phyloP scores from a whole-genome alignment of 1,140 invertebrate species.

The Zaprionus gabonicus region DNA sequence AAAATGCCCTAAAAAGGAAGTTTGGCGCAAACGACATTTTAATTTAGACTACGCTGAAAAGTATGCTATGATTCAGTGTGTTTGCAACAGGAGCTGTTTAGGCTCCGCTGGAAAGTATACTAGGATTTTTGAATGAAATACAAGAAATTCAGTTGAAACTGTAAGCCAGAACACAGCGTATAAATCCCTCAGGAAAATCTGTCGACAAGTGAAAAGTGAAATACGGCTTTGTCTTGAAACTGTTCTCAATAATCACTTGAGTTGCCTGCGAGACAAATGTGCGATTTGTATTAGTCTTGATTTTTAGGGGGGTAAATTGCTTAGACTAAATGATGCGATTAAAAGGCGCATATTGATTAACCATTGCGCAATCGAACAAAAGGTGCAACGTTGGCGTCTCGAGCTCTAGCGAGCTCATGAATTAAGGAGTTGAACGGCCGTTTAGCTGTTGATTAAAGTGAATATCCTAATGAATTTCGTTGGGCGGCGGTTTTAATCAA shows the following conservation, averaged over 20 bases:
- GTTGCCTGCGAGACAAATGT: background rate
- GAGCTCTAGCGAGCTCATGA: background rate
- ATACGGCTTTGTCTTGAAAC: background rate
- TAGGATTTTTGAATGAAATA: too few species aligned
- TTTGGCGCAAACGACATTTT: background rate
- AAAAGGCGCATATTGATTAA: slow-evolving; percentile 41
- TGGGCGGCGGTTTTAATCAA: slow-evolving; percentile 8
- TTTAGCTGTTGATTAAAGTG: slow-evolving; percentile 12
- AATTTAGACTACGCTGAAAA: background rate
- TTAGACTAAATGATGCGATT: slow-evolving; percentile 21
- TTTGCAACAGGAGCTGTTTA: background rate
- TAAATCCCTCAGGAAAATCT: background rate
- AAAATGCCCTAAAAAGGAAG: background rate
- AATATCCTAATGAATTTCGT: slow-evolving; percentile 24
- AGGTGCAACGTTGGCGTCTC: slow-evolving; percentile 4
- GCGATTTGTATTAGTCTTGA: slow-evolving; percentile 8
- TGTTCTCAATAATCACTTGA: background rate
- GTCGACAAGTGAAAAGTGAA: background rate
- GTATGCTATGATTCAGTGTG: background rate
- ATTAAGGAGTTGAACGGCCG: slow-evolving; percentile 5
- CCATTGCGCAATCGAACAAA: slow-evolving; percentile 33
- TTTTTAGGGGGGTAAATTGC: background rate
- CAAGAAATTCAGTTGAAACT: background rate
- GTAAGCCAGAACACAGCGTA: background rate
- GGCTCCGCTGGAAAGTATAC: too few species aligned